phyloP scores from a whole-genome alignment of 2,797 vertebrate genomes.

The Corythornis leucogaster region DNA sequence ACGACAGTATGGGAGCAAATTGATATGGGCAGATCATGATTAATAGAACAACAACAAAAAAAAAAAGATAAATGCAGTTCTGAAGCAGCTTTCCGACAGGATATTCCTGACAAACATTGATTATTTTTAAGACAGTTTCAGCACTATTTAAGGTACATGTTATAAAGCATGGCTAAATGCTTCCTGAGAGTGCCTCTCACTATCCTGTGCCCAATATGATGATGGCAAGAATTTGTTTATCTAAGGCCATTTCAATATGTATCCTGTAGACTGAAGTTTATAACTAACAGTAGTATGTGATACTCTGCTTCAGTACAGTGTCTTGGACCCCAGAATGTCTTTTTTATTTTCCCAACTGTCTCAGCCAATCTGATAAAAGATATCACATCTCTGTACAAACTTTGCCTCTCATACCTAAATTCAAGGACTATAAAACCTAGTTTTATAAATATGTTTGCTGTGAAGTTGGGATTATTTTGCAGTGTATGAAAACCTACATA shows the following conservation, averaged over 20 bases:
- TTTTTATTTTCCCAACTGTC: not conserved
- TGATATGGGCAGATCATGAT: not conserved
- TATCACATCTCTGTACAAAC: not conserved
- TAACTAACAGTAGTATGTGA: not conserved
- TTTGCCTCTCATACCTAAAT: not conserved
- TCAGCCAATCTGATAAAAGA: not conserved
- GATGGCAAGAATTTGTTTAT: not conserved
- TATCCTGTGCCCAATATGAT: not conserved
- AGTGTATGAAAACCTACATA: not conserved
- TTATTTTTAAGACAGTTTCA: not conserved
- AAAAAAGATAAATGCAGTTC: not conserved
- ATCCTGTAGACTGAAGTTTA: not conserved
- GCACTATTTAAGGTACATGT: not conserved
- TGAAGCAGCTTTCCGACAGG: not conserved
- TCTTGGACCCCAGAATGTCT: accelerated
- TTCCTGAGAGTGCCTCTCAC: not conserved
- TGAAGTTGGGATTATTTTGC: not conserved
- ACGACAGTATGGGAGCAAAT: accelerated
- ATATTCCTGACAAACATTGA: not conserved
- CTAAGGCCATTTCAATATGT: not conserved
- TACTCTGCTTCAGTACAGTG: not conserved
- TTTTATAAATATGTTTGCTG: not conserved
- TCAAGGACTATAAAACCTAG: not conserved
- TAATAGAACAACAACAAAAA: not conserved
- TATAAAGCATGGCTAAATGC: not conserved